Evolutionary conservation across 2,797 vertebrate species (phyloP), one percentile per base, ranked within the genome.

Genomic region (Acrossocheilus fasciatus): DNA sequence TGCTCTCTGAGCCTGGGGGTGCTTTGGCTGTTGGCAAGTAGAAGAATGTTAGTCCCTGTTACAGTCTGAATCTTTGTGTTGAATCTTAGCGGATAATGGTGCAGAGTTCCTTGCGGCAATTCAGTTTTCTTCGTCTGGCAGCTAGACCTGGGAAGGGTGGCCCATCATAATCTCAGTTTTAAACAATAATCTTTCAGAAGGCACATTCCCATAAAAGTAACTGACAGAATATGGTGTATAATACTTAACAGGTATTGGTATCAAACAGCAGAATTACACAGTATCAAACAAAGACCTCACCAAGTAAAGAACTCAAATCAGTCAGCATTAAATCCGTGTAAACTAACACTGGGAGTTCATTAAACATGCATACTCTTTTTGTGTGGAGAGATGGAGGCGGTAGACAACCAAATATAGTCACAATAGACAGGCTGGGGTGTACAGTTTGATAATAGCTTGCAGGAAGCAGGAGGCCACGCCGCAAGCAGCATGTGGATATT

Each of bases 391-490:
- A 45, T 45, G 64, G 39, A 50, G 45, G 23, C 39, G 36, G 43
- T 36, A 57, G 80, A 74, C 45, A 30, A 50, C 47, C 43, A 15
- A 83, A 47, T 74, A 62, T 47, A 75, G 74, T 47, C 54, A 64
- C 54, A 36, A 83, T 47, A 45, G 36, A 43, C 52, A 73, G 36
- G 69, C 52, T 64, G 82, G 57, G 52, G 7, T 64, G 70, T 64
- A 23, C 54, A 50, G 54, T 74, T 74, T 72, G 68, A 82, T 50
- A 47, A 36, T 84, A 76, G 57, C 72, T 76, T 76, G 41, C 41
- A 50, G 17, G 78, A 81, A 81, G 79, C 62, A 68, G 72, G 41
- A 83, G 43, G 26, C 41, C 68, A 43, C 14, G 50, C 81, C 1
- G 15, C 72, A 66, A 76, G 52, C 30, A 68, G 59, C n/a, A 14